Evolutionary conservation across 2,888 invertebrate genomes (phyloP).

Genomic region (Lycaena phlaeas): DNA sequence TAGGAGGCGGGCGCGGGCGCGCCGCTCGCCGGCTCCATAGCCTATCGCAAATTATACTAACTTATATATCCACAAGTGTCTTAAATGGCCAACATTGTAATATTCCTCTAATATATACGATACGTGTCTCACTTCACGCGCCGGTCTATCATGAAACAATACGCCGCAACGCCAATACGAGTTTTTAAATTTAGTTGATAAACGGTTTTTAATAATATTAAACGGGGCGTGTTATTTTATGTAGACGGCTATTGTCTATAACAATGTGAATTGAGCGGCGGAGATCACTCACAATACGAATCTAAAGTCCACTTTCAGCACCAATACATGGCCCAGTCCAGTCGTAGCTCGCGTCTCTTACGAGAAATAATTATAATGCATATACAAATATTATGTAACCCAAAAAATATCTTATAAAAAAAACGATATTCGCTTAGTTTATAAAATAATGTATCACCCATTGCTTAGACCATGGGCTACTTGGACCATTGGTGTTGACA

Average conservation of each 20-base stretch:
- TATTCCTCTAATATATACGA: no score
- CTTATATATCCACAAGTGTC: conserved; percentile 9
- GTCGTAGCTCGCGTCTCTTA: conserved; percentile 1
- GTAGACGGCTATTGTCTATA: neutral
- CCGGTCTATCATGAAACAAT: no score
- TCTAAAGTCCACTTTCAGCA: conserved; percentile 3
- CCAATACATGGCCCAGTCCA: conserved; percentile 1
- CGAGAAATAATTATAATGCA: no score
- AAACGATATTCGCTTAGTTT: no score
- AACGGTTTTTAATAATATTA: no score
- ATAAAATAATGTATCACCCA: no score
- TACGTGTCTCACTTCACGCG: no score
- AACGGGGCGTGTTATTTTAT: neutral
- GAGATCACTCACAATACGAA: conserved; percentile 7
- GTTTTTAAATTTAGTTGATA: no score
- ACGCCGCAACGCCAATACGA: neutral
- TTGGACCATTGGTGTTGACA: no score
- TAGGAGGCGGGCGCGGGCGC: no score
- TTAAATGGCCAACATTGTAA: conserved; percentile 11
- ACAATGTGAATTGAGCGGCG: conserved; percentile 3
- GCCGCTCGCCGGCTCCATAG: conserved; percentile 4
- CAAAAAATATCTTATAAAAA: no score
- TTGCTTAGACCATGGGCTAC: no score
- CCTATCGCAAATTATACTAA: conserved; percentile 6
- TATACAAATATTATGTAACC: neutral